These are phyloP conservation scores for Australoheros facetus DNA, from an alignment of 2,797 vertebrate species.

Conservation along the genomic window DNA sequence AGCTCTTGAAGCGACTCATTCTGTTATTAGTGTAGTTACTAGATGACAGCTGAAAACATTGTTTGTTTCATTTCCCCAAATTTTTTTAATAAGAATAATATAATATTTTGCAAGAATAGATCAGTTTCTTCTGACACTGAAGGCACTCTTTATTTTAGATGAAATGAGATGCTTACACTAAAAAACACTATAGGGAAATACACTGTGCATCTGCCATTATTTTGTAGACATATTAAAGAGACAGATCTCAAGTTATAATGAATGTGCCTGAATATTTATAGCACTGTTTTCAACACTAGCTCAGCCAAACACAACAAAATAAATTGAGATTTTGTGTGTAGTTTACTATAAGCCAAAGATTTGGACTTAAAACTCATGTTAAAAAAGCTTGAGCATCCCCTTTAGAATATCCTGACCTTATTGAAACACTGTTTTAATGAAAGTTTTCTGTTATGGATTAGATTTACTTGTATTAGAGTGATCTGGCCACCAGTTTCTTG, in stretches of 20 bases:
- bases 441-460: slow-evolving; percentile 66
- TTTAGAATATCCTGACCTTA: slow-evolving; percentile 72
- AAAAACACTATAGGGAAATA: slow-evolving; percentile 14
- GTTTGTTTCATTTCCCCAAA: not conserved
- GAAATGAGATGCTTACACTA: not conserved
- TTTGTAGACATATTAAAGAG: slow-evolving; percentile 6
- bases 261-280: slow-evolving; percentile 23
- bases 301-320: slow-evolving; percentile 37
- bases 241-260: slow-evolving; percentile 14
- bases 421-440: slow-evolving; percentile 70
- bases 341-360: slow-evolving; percentile 29
- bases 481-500: slow-evolving; percentile 53
- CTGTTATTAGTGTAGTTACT: not conserved
- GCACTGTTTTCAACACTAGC: slow-evolving; percentile 5
- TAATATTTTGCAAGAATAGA: slow-evolving; percentile 8
- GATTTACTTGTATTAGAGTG: slow-evolving; percentile 56
- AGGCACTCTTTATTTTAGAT: slow-evolving; percentile 3
- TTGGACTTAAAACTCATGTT: slow-evolving; percentile 39
- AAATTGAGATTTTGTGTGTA: slow-evolving; percentile 8
- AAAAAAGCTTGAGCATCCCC: slow-evolving; percentile 53
- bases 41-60: slow-evolving; percentile 1
- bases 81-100: slow-evolving; percentile 1
- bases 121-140: not conserved
- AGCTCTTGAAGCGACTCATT: not conserved
- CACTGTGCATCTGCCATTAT: not conserved